Base-by-base conservation (phyloP, 2,797 vertebrate species). In the Crenichthys baileyi region DNA sequence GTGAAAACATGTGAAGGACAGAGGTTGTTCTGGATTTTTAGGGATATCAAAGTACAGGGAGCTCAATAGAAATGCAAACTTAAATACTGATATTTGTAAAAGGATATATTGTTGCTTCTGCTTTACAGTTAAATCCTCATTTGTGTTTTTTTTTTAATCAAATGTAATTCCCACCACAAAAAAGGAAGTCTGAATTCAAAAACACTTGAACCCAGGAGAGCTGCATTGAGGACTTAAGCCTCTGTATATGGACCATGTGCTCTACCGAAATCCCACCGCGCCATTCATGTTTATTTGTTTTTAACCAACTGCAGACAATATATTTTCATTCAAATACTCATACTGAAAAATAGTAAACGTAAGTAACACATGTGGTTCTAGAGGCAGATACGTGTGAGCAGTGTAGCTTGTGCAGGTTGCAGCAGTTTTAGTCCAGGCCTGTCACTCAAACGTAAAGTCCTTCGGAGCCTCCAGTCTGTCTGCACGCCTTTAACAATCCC, bases 401-500 rank as follows among this genome's bases (percentile, higher is more conserved):
- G 5, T 70, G 7, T 24, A 39, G 73, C 82, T 77, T 76, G 78
- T 76, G 83, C 75, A 44, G n/a, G 39, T 72, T 72, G 67, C 73
- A 78, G 73, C 75, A 78, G 53, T 79, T 88, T 85, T 60, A 73
- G 73, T 85, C 65, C 55, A 70, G 68, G 26, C 76, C 82, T 84
- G 90, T 87, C 90, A 91, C 76, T 92, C 89, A 87, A 78, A 85
- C 73, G n/a, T 68, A 89, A 89, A 92, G 81, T 85, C 85, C 81
- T 67, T 79, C 84, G 83, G 84, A 89, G 88, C 85, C 77, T 73
- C 29, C 61, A 74, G 83, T 80, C 88, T 91, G 87, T 87, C 87
- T 84, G 79, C 81, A 89, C 22, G 2, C 75, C 81, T 87, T 87
- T 87, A 85, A 92, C 90, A 93, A 93, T 91, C 92, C 90, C 83